Conservation (phyloP, 2,888 invertebrate genomes). For the Maniola hyperantus region DNA sequence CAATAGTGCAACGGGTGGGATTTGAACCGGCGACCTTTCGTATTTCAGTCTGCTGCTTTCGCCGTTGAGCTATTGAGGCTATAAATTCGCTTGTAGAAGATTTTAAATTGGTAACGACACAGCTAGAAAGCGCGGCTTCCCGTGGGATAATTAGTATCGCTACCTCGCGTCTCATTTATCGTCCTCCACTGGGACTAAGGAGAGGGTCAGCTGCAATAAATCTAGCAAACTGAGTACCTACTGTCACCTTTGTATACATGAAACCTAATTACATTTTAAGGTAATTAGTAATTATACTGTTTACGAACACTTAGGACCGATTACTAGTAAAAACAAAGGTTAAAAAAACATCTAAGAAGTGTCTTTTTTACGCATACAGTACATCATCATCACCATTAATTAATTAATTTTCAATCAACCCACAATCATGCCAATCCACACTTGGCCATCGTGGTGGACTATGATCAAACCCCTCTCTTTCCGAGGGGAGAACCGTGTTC, state of each 20-base stretch:
- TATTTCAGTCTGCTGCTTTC: too few relatives aligned
- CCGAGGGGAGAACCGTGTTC: too few relatives aligned
- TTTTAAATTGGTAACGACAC: conserved; percentile 1
- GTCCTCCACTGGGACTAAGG: conserved; percentile 73
- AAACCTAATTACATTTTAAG: conserved; percentile 78
- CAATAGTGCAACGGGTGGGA: too few relatives aligned
- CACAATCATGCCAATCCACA: too few relatives aligned
- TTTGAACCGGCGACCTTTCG: too few relatives aligned
- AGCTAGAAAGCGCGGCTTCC: conserved; percentile 48
- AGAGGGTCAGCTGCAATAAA: conserved; percentile 80
- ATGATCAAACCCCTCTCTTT: too few relatives aligned
- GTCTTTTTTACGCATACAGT: background rate
- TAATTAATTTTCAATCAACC: too few relatives aligned
- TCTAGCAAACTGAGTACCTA: conserved; percentile 74
- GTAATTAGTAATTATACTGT: background rate
- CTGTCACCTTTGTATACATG: conserved; percentile 80
- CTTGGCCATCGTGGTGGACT: too few relatives aligned
- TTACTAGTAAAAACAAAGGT: background rate
- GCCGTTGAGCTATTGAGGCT: too few relatives aligned
- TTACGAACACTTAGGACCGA: background rate
- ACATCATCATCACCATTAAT: too few relatives aligned
- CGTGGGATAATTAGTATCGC: conserved; percentile 80
- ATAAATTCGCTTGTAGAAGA: background rate
- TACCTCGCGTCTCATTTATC: conserved; percentile 80
- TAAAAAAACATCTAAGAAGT: background rate